Percentiles rank a stretch among this genome's conserved stretches.
phyloP scores from a whole-genome alignment of 1,140 invertebrate genomes.

The Psix sp. region DNA sequence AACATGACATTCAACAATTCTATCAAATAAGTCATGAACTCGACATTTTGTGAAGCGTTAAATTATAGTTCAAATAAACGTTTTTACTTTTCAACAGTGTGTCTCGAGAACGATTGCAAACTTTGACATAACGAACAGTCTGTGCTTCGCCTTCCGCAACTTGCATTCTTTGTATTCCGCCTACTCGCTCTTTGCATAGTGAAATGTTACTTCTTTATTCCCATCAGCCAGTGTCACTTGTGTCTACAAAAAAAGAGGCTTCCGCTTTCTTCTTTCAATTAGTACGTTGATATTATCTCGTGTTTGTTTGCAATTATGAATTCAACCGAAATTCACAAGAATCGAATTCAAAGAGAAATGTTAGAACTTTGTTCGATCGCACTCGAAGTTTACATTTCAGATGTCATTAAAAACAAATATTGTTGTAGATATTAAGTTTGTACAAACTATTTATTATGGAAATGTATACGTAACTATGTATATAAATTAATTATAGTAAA shows the following conservation, averaged over 20 bases:
- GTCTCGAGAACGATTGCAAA: constrained; percentile 27
- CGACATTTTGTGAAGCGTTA: constrained; percentile 15
- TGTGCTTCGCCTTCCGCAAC: constrained; percentile 39
- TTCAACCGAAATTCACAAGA: no score
- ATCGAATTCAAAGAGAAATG: no score
- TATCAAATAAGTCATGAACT: constrained; percentile 11
- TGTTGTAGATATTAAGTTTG: no score
- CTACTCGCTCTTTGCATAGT: constrained; percentile 21
- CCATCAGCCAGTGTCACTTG: constrained; percentile 23
- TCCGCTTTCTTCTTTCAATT: constrained; percentile 33
- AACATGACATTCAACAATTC: no score
- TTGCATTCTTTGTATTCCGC: constrained; percentile 33
- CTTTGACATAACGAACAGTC: constrained; percentile 29
- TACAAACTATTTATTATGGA: no score
- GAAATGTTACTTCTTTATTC: constrained; percentile 33
- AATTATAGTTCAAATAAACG: constrained; percentile 23
- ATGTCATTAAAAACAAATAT: no score
- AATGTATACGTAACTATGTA: no score
- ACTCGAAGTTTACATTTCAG: no score
- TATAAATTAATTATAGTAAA: no score
- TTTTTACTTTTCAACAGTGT: constrained; percentile 17
- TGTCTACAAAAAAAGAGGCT: constrained; percentile 4
- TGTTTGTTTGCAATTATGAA: constrained; percentile 38
- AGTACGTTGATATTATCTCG: constrained; percentile 25
- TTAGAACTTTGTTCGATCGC: no score